Base-by-base conservation (phyloP, 1,140 invertebrate genomes). In the Stegodyphus dumicola region DNA sequence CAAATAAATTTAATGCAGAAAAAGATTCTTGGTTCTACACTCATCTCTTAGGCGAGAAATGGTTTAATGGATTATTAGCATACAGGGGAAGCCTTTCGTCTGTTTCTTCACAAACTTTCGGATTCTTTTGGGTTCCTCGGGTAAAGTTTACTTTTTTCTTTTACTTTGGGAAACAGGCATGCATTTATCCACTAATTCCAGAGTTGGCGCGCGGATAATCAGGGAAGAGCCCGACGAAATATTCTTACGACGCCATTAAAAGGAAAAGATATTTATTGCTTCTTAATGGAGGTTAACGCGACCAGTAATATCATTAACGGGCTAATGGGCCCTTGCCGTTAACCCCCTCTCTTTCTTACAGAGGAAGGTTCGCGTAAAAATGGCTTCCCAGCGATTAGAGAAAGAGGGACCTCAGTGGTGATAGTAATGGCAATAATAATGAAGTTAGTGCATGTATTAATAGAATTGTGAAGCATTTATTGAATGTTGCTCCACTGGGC, bases 251-350 rank as follows among this genome's bases (percentile, higher is more conserved):
- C 7, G 74, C 73, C 71, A 69, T 76, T 69, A 85, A 85, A 85
- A 85, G 66, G 73, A 17, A 76, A 53, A 33, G 74, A 85, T 85
- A 85, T 85, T 85, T 85, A 85, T 85, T 85, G 74, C 81, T 6
- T 48, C 64, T 67, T 85, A 85, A 85, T 85, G 81, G 81, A 60
- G 65, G 73, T 85, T 85, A 85, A 85, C 81, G 81, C 73, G 74
- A 67, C 81, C 64, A 66, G 80, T 85, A 85, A 85, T 85, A 76
- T 77, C 81, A 85, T 85, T 85, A 85, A 76, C 73, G 17, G 17
- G 18, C 73, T 85, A 85, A 85, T 85, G 81, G 71, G 73, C 17
- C 53, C 65, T 60, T 18, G 18, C 67, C 54, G 70, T 80, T 70
- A 71, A 80, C 77, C 69, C 81, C 69, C 52, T 60, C 49, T 17